phyloP scores from a whole-genome alignment of 2,888 invertebrate species.

The Mimachlamys varia region DNA sequence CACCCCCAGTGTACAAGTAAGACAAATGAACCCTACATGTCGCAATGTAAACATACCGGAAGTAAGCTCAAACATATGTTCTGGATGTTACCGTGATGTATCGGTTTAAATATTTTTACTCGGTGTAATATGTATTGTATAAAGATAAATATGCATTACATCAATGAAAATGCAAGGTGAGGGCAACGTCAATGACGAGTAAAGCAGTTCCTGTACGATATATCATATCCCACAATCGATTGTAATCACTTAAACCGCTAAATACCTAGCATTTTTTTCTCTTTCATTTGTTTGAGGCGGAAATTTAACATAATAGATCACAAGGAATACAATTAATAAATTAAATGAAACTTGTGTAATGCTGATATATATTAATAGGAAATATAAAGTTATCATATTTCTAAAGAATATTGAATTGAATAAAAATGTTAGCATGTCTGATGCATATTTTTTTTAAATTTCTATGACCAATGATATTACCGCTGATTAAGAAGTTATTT shows the following conservation, averaged over 20 bases:
- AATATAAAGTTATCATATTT: background rate
- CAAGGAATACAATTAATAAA: slow-evolving; percentile 22
- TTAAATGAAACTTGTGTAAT: background rate
- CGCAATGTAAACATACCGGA: background rate
- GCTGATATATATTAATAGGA: background rate
- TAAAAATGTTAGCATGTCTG: too few relatives aligned
- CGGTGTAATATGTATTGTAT: background rate
- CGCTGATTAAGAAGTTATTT: too few relatives aligned
- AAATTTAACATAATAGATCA: background rate
- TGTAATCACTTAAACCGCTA: background rate
- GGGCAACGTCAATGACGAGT: background rate
- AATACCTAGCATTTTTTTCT: background rate
- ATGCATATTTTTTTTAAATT: too few relatives aligned
- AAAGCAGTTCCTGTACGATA: background rate
- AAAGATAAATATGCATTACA: background rate
- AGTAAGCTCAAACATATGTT: background rate
- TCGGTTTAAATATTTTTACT: background rate
- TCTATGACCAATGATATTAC: too few relatives aligned
- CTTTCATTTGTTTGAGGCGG: background rate
- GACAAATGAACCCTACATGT: background rate
- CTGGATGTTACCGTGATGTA: background rate
- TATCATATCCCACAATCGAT: background rate
- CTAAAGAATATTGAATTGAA: too few relatives aligned
- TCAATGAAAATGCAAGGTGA: background rate
- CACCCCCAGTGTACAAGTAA: background rate